phyloP scores from a whole-genome alignment of 1,140 invertebrate species.

The Pomacea maculata region DNA sequence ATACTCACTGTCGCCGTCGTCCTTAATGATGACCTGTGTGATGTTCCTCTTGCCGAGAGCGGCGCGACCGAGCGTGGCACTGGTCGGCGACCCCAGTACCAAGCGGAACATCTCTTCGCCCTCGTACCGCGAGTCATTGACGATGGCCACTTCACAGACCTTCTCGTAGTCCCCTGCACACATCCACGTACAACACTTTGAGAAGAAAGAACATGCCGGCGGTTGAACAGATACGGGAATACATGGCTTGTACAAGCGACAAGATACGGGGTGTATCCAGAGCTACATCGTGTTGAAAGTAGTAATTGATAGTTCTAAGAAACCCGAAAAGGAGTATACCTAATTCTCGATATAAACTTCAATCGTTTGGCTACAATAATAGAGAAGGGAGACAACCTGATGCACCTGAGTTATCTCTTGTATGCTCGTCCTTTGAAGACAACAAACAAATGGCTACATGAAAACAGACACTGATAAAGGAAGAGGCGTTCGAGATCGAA shows the following conservation, averaged over 20 bases:
- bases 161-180: constrained; percentile 60
- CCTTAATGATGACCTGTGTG: constrained; percentile 59
- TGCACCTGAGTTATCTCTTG: too few relatives aligned
- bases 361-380: too few relatives aligned
- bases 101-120: constrained; percentile 61
- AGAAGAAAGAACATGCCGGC: background rate
- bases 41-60: constrained; percentile 52
- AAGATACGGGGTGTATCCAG: background rate
- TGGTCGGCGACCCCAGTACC: constrained; percentile 59
- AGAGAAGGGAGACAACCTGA: too few relatives aligned
- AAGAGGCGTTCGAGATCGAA: too few relatives aligned
- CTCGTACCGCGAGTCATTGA: constrained; percentile 61
- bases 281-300: background rate
- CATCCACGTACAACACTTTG: too few relatives aligned
- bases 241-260: background rate
- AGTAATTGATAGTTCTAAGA: background rate
- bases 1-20: constrained; percentile 64
- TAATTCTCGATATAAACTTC: too few relatives aligned
- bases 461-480: too few relatives aligned
- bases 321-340: too few relatives aligned
- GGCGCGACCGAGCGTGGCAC: constrained; percentile 50
- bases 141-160: constrained; percentile 57
- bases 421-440: too few relatives aligned
- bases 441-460: too few relatives aligned
- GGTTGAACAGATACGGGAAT: too few relatives aligned